A percentile compares a stretch with the other conserved stretches of the same genome.
Evolutionary conservation across 2,113 vertebrate species (phyloP).

Genomic region (Gallinago media): DNA sequence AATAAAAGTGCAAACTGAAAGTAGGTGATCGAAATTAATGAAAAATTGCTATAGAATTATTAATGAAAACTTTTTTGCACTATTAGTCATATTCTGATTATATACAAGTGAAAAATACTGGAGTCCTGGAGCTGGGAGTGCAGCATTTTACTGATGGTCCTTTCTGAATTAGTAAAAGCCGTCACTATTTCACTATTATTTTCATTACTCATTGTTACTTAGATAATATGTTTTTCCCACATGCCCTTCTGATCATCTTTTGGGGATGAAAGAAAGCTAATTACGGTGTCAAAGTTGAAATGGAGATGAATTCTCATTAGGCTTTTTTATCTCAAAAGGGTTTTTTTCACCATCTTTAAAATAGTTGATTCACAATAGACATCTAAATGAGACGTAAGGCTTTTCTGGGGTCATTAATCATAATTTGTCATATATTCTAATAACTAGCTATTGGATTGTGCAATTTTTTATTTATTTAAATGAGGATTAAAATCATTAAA

Average conservation of each 20-base stretch:
- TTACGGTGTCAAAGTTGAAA: conserved; percentile 57
- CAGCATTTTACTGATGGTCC: not conserved
- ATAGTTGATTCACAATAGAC: conserved; percentile 31
- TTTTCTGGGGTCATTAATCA: not conserved
- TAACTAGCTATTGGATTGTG: conserved; percentile 7
- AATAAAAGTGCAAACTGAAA: not conserved
- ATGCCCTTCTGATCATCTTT: not conserved
- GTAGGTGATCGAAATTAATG: not conserved
- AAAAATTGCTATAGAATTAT: not conserved
- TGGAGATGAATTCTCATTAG: conserved; percentile 55
- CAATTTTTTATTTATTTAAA: not conserved
- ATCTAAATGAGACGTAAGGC: conserved; percentile 45
- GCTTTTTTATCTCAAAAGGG: conserved; percentile 14
- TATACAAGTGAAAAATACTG: conserved; percentile 11
- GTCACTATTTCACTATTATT: not conserved
- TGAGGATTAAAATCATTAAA: conserved; percentile 32
- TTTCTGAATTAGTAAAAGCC: conserved; percentile 33
- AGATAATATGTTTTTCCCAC: conserved; percentile 2
- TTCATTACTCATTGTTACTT: conserved; percentile 39
- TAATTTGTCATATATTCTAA: conserved; percentile 35
- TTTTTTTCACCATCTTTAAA: conserved; percentile 56
- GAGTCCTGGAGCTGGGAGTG: not conserved
- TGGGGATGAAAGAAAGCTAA: conserved; percentile 41
- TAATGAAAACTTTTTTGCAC: rapidly evolving
- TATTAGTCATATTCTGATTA: not conserved